Evolutionary conservation across 1,140 invertebrate species (phyloP), one percentile per base, ranked within the genome.

Genomic region (Augochlora pura): DNA sequence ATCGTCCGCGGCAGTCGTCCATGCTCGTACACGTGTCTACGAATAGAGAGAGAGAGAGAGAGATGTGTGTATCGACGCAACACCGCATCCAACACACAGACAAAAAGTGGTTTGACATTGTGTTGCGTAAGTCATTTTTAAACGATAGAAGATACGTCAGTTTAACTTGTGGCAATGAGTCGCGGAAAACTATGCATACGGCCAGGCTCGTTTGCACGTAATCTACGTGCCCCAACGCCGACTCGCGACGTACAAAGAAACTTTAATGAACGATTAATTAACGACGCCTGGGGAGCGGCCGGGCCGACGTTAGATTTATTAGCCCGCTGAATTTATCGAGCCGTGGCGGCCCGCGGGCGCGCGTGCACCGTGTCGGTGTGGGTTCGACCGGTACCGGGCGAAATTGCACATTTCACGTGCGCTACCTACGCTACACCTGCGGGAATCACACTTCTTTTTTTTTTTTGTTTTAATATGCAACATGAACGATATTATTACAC

Each of bases 121-220:
- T 25, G n/a, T 60, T 82, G 52, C 42, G 82, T 67, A 73, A 84
- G 21, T 12, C 8, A 67, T 52, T 75, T 80, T 76, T 71, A 38
- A 73, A 64, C 54, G 42, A 65, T 21, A 46, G n/a, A 69, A n/a
- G 49, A 64, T 6, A 69, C 6, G 38, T 62, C 59, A 69, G 23
- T 67, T 71, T 72, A 25, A 57, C 60, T 80, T 62, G 69, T 67
- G n/a, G 12, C 18, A 65, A 64, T 75, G 10, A 52, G 21, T 59
- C 27, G 9, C 1, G 23, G 57, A 27, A 75, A 52, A 18, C 65
- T 7, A 60, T 46, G 23, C 21, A 10, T 32, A 49, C 23, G 49
- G 49, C 25, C n/a, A 18, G 32, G 32, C 10, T 67, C n/a, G 27
- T 42, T 68, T 63, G 21, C 64, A 46, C 64, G 39, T 59, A 60